A percentile compares a stretch with the other conserved stretches of the same genome.
These are phyloP conservation scores for Carapus acus DNA, from an alignment of 2,797 vertebrate species.

Conservation along the genomic window DNA sequence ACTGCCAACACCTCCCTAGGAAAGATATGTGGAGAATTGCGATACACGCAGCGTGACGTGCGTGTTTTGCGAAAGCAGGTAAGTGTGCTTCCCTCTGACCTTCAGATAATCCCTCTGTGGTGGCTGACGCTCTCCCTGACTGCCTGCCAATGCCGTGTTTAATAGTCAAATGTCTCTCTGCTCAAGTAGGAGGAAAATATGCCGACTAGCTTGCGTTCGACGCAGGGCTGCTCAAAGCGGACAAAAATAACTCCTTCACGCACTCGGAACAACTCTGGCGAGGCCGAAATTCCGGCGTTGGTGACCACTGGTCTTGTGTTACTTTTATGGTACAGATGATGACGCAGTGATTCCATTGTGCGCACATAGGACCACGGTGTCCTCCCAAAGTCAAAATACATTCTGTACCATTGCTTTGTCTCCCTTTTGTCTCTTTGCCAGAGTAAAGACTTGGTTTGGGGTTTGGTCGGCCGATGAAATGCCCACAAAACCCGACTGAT, in stretches of 20 bases:
- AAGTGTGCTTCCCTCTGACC: slow-evolving; percentile 28
- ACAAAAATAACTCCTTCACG: slow-evolving; percentile 51
- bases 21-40: slow-evolving; percentile 8
- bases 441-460: too few relatives aligned
- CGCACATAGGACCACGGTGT: too few relatives aligned
- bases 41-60: slow-evolving; percentile 1
- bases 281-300: slow-evolving; percentile 38
- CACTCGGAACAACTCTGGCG: slow-evolving; percentile 26
- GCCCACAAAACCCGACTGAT: slow-evolving; percentile 12
- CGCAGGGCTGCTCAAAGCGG: slow-evolving; percentile 41
- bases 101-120: slow-evolving; percentile 36
- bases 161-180: slow-evolving; percentile 58
- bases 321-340: too few relatives aligned
- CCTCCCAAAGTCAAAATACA: not conserved
- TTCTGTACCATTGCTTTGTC: not conserved
- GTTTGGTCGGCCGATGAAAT: slow-evolving; percentile 19
- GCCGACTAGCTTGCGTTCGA: slow-evolving; percentile 65
- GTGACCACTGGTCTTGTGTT: slow-evolving; percentile 13
- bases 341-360: too few relatives aligned
- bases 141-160: slow-evolving; percentile 32
- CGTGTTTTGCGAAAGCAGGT: slow-evolving; percentile 2
- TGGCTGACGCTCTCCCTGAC: slow-evolving; percentile 20
- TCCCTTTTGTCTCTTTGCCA: too few relatives aligned
- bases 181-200: slow-evolving; percentile 69
- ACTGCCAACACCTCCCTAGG: not conserved